phyloP scores from a whole-genome alignment of 2,113 vertebrate species.

The Equus przewalskii region DNA sequence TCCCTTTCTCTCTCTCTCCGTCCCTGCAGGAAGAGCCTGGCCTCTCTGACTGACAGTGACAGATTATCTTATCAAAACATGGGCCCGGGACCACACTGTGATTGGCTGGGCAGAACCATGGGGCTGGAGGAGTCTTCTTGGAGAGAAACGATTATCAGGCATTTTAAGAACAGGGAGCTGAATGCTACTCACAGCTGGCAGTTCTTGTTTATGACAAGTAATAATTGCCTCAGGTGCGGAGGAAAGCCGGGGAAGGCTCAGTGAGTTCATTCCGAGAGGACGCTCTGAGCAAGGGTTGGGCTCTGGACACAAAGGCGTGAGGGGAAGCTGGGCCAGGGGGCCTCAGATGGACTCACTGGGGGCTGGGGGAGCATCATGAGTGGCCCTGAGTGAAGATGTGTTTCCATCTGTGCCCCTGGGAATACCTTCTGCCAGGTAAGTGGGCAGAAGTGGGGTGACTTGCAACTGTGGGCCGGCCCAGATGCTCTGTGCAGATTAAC shows the following conservation, averaged over 20 bases:
- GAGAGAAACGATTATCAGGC: slow-evolving; percentile 73
- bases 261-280: slow-evolving; percentile 59
- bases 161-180: slow-evolving; percentile 72
- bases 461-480: too few species aligned
- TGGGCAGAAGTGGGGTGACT: neutral
- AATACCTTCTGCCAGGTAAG: neutral
- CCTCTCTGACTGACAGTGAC: slow-evolving; percentile 69
- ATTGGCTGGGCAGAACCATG: slow-evolving; percentile 45
- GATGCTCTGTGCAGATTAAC: neutral
- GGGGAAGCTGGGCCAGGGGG: neutral
- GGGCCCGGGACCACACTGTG: neutral
- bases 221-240: slow-evolving; percentile 73
- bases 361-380: neutral
- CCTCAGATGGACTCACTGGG: neutral
- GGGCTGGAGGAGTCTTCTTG: slow-evolving; percentile 55
- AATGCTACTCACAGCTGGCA: slow-evolving; percentile 78
- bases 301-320: neutral
- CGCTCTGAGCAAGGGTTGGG: neutral
- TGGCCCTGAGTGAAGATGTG: neutral
- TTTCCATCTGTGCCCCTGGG: neutral
- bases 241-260: neutral
- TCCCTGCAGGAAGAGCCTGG: neutral
- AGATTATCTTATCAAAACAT: slow-evolving; percentile 60
- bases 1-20: fast-evolving
- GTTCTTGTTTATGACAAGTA: slow-evolving; percentile 83